Evolutionary conservation across 2,888 invertebrate genomes (phyloP), one percentile per base, ranked within the genome.

Genomic region (Prosopocoilus inquinatus): DNA sequence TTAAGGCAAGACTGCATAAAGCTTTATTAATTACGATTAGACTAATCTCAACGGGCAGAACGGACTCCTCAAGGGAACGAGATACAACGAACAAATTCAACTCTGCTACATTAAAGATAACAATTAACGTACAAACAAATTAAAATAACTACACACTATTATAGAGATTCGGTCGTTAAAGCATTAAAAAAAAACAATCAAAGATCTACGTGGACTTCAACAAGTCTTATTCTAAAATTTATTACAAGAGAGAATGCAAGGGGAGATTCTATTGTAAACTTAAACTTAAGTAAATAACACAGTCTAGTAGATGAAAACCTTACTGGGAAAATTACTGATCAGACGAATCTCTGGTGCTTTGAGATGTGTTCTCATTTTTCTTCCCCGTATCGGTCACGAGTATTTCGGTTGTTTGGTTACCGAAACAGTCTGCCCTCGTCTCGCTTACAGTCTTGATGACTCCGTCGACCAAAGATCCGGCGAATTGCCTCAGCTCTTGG

Each of bases 371-470:
- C 20, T 55, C 52, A 13, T 55, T 45, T n/a, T 43, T 46, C 56
- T 61, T 64, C 38, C 60, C 68, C 1, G 64, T 66, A 47, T 70
- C 70, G 3, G 71, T 70, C 8, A 69, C 65, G 9, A 68, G 70
- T 44, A 68, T 70, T 58, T 71, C 71, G 1, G 70, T 67, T 7
- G 65, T 63, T 44, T 62, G 45, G 41, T 47, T 46, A 63, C 59
- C 60, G 9, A 59, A 35, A 57, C 50, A 61, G 38, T 67, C 64
- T 11, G 58, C 50, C 20, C 60, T 61, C 8, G 59, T 64, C 56
- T 77, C 77, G 3, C 75, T 73, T 5, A 77, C 73, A 1, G 72
- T 76, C 63, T 71, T 73, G 20, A 79, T 75, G 7, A 76, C 77
- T 5, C 73, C 78, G 62, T 79, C 78, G 1, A 78, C 78, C 20